Percentiles rank a stretch among this genome's conserved stretches.
These are phyloP conservation scores for Nautilus pompilius DNA, from an alignment of 1,140 invertebrate species.

Conservation along the genomic window DNA sequence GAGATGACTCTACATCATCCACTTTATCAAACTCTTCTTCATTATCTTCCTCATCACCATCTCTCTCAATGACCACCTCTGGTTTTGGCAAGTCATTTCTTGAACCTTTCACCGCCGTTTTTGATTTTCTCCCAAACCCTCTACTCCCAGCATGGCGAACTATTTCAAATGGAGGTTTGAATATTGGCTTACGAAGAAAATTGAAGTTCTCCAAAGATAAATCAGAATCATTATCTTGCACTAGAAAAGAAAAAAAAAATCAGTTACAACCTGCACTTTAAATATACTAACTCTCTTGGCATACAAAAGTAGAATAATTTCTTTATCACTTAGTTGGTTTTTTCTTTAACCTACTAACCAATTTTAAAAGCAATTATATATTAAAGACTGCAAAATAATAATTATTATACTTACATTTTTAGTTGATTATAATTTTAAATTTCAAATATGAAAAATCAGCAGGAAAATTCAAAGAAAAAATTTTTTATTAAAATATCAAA, in stretches of 20 bases:
- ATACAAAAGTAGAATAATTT: no score
- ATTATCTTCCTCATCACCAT: constrained; percentile 16
- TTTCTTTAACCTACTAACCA: no score
- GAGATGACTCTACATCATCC: not conserved
- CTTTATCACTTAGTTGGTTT: no score
- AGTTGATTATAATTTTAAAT: no score
- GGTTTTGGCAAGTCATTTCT: constrained; percentile 23
- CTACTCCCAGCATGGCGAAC: constrained; percentile 30
- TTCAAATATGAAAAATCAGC: no score
- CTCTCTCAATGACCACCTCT: constrained; percentile 32
- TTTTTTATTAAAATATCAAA: no score
- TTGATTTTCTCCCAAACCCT: constrained; percentile 1
- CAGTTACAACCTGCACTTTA: not conserved
- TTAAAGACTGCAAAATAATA: no score
- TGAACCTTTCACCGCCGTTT: constrained; percentile 24
- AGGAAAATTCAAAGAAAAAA: no score
- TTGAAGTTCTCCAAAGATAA: constrained; percentile 37
- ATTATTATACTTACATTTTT: no score
- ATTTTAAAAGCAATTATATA: no score
- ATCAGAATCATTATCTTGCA: constrained; percentile 11
- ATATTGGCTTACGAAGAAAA: constrained; percentile 32
- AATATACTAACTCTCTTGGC: not conserved
- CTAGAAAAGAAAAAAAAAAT: constrained; percentile 14
- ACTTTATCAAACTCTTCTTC: not conserved
- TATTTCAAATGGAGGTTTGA: constrained; percentile 34